These are phyloP conservation scores for Candidula unifasciata DNA, from an alignment of 2,888 invertebrate genomes.

Conservation along the genomic window DNA sequence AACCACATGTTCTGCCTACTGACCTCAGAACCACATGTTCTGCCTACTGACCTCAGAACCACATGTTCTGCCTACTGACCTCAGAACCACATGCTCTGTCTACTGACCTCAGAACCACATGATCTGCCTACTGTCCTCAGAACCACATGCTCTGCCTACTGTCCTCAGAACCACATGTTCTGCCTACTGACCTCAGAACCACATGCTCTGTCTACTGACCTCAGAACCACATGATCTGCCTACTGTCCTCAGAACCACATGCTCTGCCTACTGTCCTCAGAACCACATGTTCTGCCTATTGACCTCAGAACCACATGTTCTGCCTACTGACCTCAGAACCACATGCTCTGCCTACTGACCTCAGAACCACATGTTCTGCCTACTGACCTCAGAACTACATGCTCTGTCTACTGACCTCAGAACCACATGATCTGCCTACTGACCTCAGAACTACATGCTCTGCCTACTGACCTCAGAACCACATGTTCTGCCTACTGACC, in stretches of 20 bases:
- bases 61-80: slow-evolving; percentile 96
- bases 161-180: too few relatives aligned
- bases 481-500: slow-evolving; percentile 96
- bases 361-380: slow-evolving; percentile 90
- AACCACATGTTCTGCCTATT: too few relatives aligned
- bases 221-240: too few relatives aligned
- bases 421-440: slow-evolving; percentile 95
- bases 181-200: slow-evolving; percentile 78
- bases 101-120: slow-evolving; percentile 83
- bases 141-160: slow-evolving; percentile 98
- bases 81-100: too few relatives aligned
- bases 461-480: slow-evolving; percentile 78
- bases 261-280: slow-evolving; percentile 97
- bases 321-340: too few relatives aligned
- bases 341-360: slow-evolving; percentile 64
- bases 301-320: slow-evolving; percentile 87
- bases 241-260: slow-evolving; percentile 82
- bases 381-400: too few relatives aligned
- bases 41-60: slow-evolving; percentile 78
- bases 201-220: slow-evolving; percentile 96
- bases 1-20: slow-evolving; percentile 95
- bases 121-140: slow-evolving; percentile 95
- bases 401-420: slow-evolving; percentile 67
- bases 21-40: too few relatives aligned
- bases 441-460: too few relatives aligned